Evolutionary conservation across 2,888 invertebrate genomes (phyloP), one percentile per base, ranked within the genome.

Genomic region (Bimastos eiseni): DNA sequence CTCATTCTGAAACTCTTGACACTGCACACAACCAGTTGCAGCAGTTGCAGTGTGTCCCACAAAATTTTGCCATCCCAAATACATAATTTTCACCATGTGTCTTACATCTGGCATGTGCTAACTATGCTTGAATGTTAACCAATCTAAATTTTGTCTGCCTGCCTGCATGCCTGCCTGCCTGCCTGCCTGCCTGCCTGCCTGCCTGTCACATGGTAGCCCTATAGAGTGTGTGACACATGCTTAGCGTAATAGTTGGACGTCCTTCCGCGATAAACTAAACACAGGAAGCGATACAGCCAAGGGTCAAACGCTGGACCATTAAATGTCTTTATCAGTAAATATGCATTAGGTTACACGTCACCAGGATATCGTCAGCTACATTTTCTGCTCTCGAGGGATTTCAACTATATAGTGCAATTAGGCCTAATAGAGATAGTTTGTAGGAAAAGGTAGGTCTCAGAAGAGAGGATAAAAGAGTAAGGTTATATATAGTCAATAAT

Each of bases 131-230:
- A 49, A 13, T 41, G 41, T 24, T 15, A 49, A 49, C 19, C 49
- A 3, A 49, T 15, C 19, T 49, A 21, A 4, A 1, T 17, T 6
- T 41, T 89, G 30, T 89, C 89, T 89, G 44, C 70, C 89, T 89
- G 33, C 83, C 90, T 70, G 33, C 33, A 11, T 90, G 55, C 83
- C 90, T 90, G 15, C 83, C 70, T 90, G 33, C 83, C 90, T 90
- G 55, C 24, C 37, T 90, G 17, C 83, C 55, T 90, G 33, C 34
- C 70, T 90, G 49, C 55, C 44, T 49, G 11, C 55, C 49, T 55
- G n/a, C 34, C 21, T 70, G 15, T 24, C 55, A 34, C 8, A 37
- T 30, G 41, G 21, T 21, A n/a, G 24, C 89, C 0, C 44, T n/a
- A 44, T 44, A 21, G 33, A 38, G 70, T 70, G 8, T 8, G 70